These are phyloP conservation scores for Xanthia togata DNA, from an alignment of 2,888 invertebrate species.

Conservation along the genomic window DNA sequence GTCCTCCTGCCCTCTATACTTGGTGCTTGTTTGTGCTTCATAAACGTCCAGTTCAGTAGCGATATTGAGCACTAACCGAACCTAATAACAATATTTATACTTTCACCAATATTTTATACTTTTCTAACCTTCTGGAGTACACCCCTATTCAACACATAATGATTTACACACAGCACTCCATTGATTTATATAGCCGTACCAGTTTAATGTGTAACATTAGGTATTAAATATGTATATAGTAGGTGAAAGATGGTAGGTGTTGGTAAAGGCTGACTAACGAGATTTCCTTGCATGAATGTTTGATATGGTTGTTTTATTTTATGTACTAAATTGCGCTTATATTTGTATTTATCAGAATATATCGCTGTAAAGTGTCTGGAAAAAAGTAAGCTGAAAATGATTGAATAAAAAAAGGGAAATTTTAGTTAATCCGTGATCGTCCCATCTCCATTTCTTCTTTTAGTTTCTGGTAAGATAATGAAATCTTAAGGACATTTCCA, in stretches of 20 bases:
- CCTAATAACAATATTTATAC: conserved; percentile 32
- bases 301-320: conserved; percentile 70
- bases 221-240: conserved; percentile 56
- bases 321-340: conserved; percentile 55
- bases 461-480: conserved; percentile 44
- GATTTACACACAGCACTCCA: conserved; percentile 60
- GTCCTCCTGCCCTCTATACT: conserved; percentile 56
- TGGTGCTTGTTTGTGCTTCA: conserved; percentile 68
- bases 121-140: conserved; percentile 42
- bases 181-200: conserved; percentile 54
- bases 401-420: conserved; percentile 15
- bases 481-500: conserved; percentile 42
- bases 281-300: conserved; percentile 90
- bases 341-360: conserved; percentile 45
- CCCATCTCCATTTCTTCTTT: conserved; percentile 19
- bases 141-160: conserved; percentile 54
- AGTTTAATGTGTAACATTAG: conserved; percentile 58
- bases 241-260: conserved; percentile 68
- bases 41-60: conserved; percentile 50
- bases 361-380: conserved; percentile 30
- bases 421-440: conserved; percentile 31
- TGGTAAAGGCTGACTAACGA: conserved; percentile 84
- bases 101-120: conserved; percentile 48
- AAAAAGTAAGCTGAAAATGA: conserved; percentile 26
- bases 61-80: conserved; percentile 51